Base-by-base conservation (phyloP, 1,140 invertebrate species). In the Danaus melanippus region DNA sequence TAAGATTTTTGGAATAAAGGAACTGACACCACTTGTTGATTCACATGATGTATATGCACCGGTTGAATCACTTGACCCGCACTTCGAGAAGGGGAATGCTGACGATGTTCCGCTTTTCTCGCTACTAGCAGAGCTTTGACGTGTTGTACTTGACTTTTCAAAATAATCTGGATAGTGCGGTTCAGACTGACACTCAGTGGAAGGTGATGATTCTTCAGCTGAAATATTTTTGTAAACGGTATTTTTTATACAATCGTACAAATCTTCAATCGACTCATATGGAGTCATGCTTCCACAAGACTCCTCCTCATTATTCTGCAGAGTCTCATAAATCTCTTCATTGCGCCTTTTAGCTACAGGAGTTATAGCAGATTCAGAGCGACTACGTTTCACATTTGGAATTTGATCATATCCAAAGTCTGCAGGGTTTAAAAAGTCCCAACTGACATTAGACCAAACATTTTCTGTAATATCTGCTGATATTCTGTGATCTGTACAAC, bases 241-340 rank as follows among this genome's bases (percentile, higher is more conserved):
- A 56, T 85, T 86, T 61, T 87, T 87, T 12, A 88, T 87, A 49
- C 86, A 86, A 40, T 88, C 84, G 54, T 88, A 88, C 15, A 88
- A 62, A 68, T 88, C 86, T 63, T 88, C 86, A 60, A 88, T 87
- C 1, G 86, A 88, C 67, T 88, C 86, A 45, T 88, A 88, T 0
- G 86, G 86, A 41, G 86, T 88, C 52, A 86, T 79, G 55, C 79
- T 82, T 42, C 74, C 82, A 65, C 77, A 79, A n/a, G 80, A 82
- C 62, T 85, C 78, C 12, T 56, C 71, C 50, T 81, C 75, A n/a
- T 71, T 71, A 45, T 84, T 69, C 11, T 72, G 70, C 46, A 87
- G 60, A 42, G 63, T 80, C 66, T 87, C 84, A 53, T 88, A 88
- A 10, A 87, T 74, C 32, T 84, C 83, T 56, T 87, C 84, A 60